Percentiles rank a stretch among this genome's conserved stretches.
Evolutionary conservation across 2,113 vertebrate genomes (phyloP).

Genomic region (Nesoenas mayeri): DNA sequence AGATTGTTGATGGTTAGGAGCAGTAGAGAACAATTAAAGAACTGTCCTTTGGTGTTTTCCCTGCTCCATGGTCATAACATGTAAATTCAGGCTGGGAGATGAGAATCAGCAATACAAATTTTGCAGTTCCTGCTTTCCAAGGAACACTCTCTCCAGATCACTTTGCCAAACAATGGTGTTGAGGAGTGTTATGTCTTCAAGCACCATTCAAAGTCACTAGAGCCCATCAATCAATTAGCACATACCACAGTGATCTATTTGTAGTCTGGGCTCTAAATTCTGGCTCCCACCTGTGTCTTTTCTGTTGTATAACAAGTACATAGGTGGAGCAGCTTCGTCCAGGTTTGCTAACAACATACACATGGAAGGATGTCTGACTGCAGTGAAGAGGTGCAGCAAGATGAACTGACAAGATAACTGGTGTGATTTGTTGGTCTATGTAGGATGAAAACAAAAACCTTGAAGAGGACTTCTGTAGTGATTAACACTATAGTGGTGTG

Average conservation of each 20-base stretch:
- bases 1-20: not conserved
- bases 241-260: not conserved
- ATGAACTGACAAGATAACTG: fast-evolving
- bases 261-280: not conserved
- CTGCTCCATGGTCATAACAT: no score
- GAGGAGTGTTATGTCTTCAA: not conserved
- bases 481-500: no score
- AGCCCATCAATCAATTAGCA: not conserved
- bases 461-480: not conserved
- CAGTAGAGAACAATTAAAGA: not conserved
- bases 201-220: not conserved
- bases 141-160: not conserved
- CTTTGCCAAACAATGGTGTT: not conserved
- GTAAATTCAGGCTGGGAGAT: not conserved
- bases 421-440: not conserved
- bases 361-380: not conserved
- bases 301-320: not conserved
- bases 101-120: not conserved
- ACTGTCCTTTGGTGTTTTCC: not conserved
- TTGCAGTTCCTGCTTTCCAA: not conserved
- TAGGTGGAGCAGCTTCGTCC: not conserved
- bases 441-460: not conserved
- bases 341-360: not conserved
- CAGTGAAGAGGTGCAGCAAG: not conserved
- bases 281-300: not conserved